Evolutionary conservation across 2,113 vertebrate genomes (phyloP).

Genomic region (Calonectris borealis): DNA sequence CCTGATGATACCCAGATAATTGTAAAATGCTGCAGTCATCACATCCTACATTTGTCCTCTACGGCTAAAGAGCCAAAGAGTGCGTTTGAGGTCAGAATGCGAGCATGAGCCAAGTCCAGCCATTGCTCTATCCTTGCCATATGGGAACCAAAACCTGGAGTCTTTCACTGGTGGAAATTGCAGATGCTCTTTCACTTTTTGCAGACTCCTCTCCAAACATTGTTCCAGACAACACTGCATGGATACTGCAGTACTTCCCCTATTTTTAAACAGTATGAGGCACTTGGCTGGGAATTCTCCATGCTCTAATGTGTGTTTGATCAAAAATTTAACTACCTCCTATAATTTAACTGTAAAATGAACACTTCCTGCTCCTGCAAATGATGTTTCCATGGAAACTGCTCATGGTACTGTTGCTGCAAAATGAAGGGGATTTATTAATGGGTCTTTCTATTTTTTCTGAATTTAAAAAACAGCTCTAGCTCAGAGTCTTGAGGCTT

Average conservation of each 20-base stretch:
- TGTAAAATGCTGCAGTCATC: background rate
- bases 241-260: background rate
- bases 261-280: constrained; percentile 1
- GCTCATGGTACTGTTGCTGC: background rate
- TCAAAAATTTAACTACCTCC: constrained; percentile 56
- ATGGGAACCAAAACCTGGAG: background rate
- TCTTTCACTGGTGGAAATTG: background rate
- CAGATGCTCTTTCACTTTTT: background rate
- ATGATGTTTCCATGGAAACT: constrained; percentile 68
- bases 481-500: background rate
- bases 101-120: background rate
- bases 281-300: constrained; percentile 38
- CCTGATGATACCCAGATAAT: background rate
- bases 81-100: background rate
- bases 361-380: constrained; percentile 22
- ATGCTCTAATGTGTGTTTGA: constrained; percentile 47
- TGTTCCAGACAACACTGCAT: background rate
- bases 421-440: constrained; percentile 14
- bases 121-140: background rate
- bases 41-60: background rate
- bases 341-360: constrained; percentile 59
- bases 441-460: background rate
- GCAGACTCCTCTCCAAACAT: background rate
- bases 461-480: background rate
- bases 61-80: background rate